Conservation (phyloP, 2,797 vertebrate genomes). For the Nyctibius grandis region DNA sequence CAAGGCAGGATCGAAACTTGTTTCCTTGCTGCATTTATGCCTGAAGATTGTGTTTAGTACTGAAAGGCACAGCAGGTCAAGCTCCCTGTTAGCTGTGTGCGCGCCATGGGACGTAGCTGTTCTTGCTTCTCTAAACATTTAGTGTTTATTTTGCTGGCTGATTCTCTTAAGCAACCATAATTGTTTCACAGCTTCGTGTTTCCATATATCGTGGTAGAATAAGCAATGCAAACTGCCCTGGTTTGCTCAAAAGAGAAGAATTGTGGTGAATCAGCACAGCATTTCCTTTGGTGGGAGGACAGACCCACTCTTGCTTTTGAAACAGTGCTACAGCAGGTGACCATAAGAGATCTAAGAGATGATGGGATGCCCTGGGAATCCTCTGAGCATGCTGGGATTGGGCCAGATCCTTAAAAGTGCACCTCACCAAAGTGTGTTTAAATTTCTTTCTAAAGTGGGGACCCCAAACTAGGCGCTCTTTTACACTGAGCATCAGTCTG, state of each 20-base stretch:
- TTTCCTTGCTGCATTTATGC: background rate
- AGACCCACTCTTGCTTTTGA: background rate
- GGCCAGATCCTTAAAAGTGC: background rate
- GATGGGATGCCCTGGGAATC: background rate
- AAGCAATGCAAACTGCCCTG: background rate
- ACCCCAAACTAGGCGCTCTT: background rate
- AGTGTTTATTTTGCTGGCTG: background rate
- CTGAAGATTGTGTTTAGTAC: background rate
- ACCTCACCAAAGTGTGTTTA: background rate
- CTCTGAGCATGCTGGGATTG: background rate
- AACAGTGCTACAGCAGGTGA: background rate
- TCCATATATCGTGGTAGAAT: background rate
- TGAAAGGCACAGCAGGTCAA: background rate
- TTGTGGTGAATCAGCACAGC: accelerated
- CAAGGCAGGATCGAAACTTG: background rate
- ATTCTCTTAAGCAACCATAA: background rate
- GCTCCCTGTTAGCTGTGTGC: background rate
- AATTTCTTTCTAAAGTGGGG: background rate
- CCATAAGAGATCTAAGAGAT: background rate
- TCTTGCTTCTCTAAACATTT: background rate
- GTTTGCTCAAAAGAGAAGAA: background rate
- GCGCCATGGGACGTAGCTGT: background rate
- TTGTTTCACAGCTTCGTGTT: background rate
- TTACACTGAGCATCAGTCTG: background rate
- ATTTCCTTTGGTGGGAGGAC: background rate